Percentiles rank a stretch among this genome's conserved stretches.
These are phyloP conservation scores for Bujurquina vittata DNA, from an alignment of 2,113 vertebrate species.

Conservation along the genomic window DNA sequence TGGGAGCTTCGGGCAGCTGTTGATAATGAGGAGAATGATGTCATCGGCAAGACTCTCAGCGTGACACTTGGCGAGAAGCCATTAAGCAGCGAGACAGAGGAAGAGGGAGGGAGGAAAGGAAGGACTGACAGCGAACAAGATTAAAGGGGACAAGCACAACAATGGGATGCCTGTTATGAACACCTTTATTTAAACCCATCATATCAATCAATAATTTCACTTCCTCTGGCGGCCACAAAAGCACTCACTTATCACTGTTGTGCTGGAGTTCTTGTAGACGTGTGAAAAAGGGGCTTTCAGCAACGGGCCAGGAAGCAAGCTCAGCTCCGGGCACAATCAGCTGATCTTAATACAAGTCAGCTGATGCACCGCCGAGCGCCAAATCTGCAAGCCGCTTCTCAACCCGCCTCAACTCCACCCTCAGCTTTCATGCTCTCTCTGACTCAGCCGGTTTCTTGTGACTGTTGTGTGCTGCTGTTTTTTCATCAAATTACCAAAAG, in stretches of 20 bases:
- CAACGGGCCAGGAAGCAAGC: not conserved
- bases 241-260: not conserved
- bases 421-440: not conserved
- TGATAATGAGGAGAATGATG: slow-evolving; percentile 71
- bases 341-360: not conserved
- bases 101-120: slow-evolving; percentile 1
- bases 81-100: slow-evolving; percentile 49
- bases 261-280: not conserved
- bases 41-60: slow-evolving; percentile 70
- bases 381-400: not conserved
- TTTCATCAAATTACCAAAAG: not conserved
- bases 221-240: not conserved
- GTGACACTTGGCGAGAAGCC: slow-evolving; percentile 69
- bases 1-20: slow-evolving; percentile 49
- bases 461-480: not conserved
- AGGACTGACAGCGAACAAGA: slow-evolving; percentile 23
- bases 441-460: not conserved
- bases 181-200: slow-evolving; percentile 3
- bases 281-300: not conserved
- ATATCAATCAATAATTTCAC: not conserved
- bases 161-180: not conserved
- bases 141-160: not conserved
- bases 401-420: not conserved
- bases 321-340: not conserved
- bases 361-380: not conserved